Base-by-base conservation (phyloP, 2,888 invertebrate species). In the Argyresthia albistria region DNA sequence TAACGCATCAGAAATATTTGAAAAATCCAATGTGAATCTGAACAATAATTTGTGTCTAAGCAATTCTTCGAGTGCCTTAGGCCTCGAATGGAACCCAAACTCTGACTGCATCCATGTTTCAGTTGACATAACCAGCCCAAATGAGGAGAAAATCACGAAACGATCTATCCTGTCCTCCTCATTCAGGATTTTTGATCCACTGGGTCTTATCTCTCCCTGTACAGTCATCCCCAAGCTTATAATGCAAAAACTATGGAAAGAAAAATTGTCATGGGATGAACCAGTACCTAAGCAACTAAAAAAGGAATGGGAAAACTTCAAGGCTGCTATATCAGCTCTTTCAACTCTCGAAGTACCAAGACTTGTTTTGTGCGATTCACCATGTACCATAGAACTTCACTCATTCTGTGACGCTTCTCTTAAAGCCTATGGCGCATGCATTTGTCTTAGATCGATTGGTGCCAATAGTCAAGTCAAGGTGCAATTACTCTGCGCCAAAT, bases 31-130 rank as follows among this genome's bases (percentile, higher is more conserved):
- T 4, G 11, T 52, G 10, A 25, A 46, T 25, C 45, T 51, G 6
- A 6, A 43, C 14, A 37, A 42, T 16, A 54, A 49, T 10, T 43
- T 54, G 9, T 12, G 15, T 16, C 14, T 54, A 7, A 47, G 47
- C 10, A 36, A 48, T 15, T 35, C 48, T n/a, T 53, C 53, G 1
- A 54, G 47, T 16, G 56, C 56, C 8, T 36, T 59, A 42, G 56
- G 58, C 36, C 11, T 58, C 10, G 50, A 56, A 8, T 63, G 63
- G 62, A 50, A 48, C 39, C 58, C 60, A 12, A 25, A 46, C 8
- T 35, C 45, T 0, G 62, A 65, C 49, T 25, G 15, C 6, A 51
- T 60, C 10, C 54, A 53, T 16, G 58, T 61, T 51, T 36, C 56
- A 43, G 48, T 54, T 1, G n/a, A 55, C 3, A 45, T 50, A n/a